phyloP scores from a whole-genome alignment of 64 coral and sea anemone species.

The Stichodactyla helianthus region DNA sequence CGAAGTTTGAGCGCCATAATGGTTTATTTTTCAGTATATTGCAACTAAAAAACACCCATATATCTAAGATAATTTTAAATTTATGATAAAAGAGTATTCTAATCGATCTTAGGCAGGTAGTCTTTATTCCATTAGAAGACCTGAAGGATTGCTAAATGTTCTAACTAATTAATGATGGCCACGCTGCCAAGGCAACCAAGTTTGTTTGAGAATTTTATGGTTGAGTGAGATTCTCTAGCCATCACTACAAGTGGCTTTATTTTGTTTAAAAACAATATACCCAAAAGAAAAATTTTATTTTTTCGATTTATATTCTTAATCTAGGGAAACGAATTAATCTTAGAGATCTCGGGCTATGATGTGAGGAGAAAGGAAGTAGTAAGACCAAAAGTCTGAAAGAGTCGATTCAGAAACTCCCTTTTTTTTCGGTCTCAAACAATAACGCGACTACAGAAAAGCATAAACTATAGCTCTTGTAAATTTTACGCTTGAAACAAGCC shows the following conservation, averaged over 20 bases:
- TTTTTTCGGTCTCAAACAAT: not conserved
- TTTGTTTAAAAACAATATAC: not conserved
- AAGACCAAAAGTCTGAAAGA: not conserved
- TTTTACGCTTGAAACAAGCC: not conserved
- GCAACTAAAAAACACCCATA: not conserved
- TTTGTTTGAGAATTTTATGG: not conserved
- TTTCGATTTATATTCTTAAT: not conserved
- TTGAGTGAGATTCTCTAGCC: not conserved
- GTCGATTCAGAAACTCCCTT: not conserved
- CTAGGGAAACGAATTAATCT: not conserved
- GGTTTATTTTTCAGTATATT: not conserved
- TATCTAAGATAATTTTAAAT: not conserved
- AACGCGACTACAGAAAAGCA: not conserved
- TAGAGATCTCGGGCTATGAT: not conserved
- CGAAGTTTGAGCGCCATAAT: not conserved
- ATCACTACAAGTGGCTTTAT: not conserved
- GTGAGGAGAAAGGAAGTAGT: not conserved
- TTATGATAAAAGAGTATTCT: not conserved
- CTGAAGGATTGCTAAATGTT: not conserved
- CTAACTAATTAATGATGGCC: not conserved
- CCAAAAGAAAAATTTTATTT: not conserved
- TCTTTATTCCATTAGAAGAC: not conserved
- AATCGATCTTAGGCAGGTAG: not conserved
- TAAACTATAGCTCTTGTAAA: not conserved
- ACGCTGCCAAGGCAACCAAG: not conserved